Evolutionary conservation across 1,140 invertebrate species (phyloP).

Genomic region (Drosophila nigromelanica): DNA sequence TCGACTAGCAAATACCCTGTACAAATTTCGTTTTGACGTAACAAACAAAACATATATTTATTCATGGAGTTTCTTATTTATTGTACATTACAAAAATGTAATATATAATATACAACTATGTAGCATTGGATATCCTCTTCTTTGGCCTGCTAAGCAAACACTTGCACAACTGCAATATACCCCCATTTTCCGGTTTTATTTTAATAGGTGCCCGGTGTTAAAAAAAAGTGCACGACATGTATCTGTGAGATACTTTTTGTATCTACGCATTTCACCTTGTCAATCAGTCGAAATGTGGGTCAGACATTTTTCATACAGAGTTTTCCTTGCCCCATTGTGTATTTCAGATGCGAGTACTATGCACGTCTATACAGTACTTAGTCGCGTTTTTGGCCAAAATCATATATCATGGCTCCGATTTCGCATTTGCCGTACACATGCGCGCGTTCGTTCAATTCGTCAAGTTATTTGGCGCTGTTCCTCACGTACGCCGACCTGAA

Average conservation of each 20-base stretch:
- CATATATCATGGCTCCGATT: conserved; percentile 8
- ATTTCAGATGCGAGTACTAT: conserved; percentile 3
- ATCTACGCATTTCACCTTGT: conserved; percentile 42
- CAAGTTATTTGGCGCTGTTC: conserved; percentile 62
- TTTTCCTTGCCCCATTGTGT: neutral
- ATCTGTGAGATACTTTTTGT: conserved; percentile 28
- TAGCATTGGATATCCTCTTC: too few relatives aligned
- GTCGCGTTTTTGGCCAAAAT: neutral
- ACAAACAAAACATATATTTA: too few relatives aligned
- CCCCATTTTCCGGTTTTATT: neutral
- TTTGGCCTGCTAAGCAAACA: too few relatives aligned
- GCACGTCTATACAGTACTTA: neutral
- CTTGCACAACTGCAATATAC: too few relatives aligned
- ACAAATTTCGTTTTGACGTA: too few relatives aligned
- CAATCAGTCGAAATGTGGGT: conserved; percentile 49
- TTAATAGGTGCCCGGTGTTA: neutral
- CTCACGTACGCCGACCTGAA: conserved; percentile 63
- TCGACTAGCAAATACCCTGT: neutral
- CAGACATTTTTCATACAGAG: conserved; percentile 22
- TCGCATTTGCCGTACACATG: neutral
- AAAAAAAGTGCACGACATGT: conserved; percentile 4
- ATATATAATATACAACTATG: too few relatives aligned
- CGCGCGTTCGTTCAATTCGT: conserved; percentile 19
- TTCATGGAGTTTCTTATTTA: too few relatives aligned
- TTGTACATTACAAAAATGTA: too few relatives aligned